phyloP scores from a whole-genome alignment of 2,113 vertebrate species.

The Boulengeromyrus knoepffleri region DNA sequence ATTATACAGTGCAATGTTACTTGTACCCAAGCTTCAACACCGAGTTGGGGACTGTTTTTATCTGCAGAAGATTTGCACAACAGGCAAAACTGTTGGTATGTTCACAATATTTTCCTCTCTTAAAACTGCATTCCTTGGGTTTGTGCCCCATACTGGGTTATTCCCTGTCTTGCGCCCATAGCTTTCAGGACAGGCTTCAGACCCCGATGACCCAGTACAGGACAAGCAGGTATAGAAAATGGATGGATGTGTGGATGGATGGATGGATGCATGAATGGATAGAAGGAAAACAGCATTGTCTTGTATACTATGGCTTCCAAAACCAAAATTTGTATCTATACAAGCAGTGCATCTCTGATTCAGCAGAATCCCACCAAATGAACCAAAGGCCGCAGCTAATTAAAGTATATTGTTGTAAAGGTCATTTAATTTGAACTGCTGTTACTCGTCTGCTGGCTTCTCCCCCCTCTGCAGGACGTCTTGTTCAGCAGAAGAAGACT shows the following conservation, averaged over 20 bases:
- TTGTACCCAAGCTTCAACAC: neutral
- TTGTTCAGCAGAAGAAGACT: neutral
- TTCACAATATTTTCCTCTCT: neutral
- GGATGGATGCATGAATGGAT: neutral
- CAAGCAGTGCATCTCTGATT: neutral
- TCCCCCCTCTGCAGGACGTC: neutral
- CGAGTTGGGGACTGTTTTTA: neutral
- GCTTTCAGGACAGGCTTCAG: neutral
- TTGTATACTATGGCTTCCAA: neutral
- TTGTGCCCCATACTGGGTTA: neutral
- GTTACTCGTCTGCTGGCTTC: neutral
- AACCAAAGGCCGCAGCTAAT: neutral
- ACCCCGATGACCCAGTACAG: neutral
- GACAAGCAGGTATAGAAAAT: neutral
- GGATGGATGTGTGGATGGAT: neutral
- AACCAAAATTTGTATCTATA: neutral
- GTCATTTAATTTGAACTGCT: slow-evolving; percentile 17
- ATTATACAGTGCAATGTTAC: neutral
- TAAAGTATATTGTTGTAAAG: slow-evolving; percentile 11
- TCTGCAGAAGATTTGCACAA: neutral
- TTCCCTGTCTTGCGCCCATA: neutral
- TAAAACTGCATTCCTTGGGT: neutral
- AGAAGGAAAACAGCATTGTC: neutral
- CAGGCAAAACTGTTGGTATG: neutral
- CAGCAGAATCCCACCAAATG: neutral